Conservation (phyloP, 2,888 invertebrate genomes). For the Clostera curtula region DNA sequence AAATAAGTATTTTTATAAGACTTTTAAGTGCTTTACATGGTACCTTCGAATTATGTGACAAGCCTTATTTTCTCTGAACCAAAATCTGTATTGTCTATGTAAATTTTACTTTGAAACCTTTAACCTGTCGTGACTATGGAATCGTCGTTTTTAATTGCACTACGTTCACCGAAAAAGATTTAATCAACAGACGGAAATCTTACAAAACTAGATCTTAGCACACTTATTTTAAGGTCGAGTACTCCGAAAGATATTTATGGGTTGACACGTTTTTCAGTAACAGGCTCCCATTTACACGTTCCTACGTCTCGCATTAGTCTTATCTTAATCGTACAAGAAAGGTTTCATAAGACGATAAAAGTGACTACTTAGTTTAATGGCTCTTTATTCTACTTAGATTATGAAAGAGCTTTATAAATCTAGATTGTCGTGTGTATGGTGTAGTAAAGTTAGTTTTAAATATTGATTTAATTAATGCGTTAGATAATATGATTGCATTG, state of each 20-base stretch:
- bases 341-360: constrained; percentile 22
- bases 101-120: constrained; percentile 27
- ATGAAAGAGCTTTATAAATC: constrained; percentile 5
- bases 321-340: constrained; percentile 33
- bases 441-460: constrained; percentile 4
- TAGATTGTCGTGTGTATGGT: constrained; percentile 1
- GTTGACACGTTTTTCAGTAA: no score
- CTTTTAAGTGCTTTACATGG: constrained; percentile 10
- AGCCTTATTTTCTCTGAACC: constrained; percentile 16
- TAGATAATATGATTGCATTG: no score
- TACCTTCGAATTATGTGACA: constrained; percentile 11
- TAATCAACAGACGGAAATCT: no score
- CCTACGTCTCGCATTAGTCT: constrained; percentile 25
- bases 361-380: constrained; percentile 8
- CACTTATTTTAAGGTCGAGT: no score
- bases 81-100: constrained; percentile 26
- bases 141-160: constrained; percentile 31
- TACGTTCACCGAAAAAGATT: no score
- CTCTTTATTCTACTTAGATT: constrained; percentile 6
- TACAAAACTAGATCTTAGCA: no score
- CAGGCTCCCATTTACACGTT: no score
- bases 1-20: constrained; percentile 1
- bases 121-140: constrained; percentile 29
- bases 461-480: no score
- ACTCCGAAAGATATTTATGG: no score